phyloP scores from a whole-genome alignment of 2,888 invertebrate genomes.

The Noctua janthe region DNA sequence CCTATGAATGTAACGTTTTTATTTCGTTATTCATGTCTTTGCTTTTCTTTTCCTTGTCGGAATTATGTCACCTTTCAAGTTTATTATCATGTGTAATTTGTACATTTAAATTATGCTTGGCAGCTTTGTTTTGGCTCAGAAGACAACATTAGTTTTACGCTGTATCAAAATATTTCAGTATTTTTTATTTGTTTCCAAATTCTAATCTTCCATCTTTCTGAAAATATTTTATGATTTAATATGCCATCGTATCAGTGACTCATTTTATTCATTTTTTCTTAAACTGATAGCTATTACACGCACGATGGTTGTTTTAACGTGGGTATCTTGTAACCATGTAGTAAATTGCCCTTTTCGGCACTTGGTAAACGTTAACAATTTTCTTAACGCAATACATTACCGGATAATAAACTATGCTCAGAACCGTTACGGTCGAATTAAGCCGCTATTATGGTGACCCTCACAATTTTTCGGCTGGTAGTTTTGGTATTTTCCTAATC shows the following conservation, averaged over 20 bases:
- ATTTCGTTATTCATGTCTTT: slow-evolving; percentile 30
- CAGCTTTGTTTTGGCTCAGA: neutral
- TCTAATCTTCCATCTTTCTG: neutral
- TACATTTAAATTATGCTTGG: slow-evolving; percentile 17
- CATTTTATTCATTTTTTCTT: neutral
- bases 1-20: slow-evolving; percentile 36
- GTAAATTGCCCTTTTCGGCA: neutral
- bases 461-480: neutral
- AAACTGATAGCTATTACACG: neutral
- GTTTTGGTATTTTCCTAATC: neutral
- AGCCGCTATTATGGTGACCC: neutral
- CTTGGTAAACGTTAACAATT: neutral
- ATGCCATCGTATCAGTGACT: neutral
- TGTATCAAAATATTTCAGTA: neutral
- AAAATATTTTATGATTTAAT: neutral
- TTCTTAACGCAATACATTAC: neutral
- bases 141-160: neutral
- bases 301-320: neutral
- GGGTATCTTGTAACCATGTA: too few relatives aligned
- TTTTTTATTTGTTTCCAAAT: neutral
- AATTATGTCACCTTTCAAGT: slow-evolving; percentile 17
- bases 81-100: slow-evolving; percentile 15
- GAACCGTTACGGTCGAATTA: neutral
- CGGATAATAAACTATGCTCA: too few relatives aligned
- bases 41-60: slow-evolving; percentile 1